A percentile compares a stretch with the other conserved stretches of the same genome.
Evolutionary conservation across 2,113 vertebrate species (phyloP).

Genomic region (Synodontis membranacea): DNA sequence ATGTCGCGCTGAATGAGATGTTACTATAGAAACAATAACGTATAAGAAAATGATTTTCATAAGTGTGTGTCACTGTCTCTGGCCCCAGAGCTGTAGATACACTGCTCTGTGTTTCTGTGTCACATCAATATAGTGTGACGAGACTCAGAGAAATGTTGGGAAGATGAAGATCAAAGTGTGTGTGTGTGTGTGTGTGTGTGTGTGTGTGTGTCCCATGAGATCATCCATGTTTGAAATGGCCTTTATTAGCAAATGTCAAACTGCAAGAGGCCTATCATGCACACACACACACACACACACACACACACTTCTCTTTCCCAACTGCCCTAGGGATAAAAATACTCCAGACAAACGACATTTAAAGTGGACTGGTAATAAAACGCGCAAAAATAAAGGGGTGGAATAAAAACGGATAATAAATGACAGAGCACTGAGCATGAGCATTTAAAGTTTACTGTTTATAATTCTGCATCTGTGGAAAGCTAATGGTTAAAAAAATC

Average conservation of each 20-base stretch:
- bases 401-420: background rate
- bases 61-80: slow-evolving; percentile 26
- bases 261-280: slow-evolving; percentile 41
- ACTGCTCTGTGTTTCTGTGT: slow-evolving; percentile 6
- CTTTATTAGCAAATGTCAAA: slow-evolving; percentile 70
- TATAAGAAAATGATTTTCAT: slow-evolving; percentile 32
- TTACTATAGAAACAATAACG: too few relatives aligned
- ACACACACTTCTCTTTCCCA: slow-evolving; percentile 18
- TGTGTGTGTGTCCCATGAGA: slow-evolving; percentile 50
- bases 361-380: slow-evolving; percentile 2
- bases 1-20: too few relatives aligned
- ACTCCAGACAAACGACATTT: slow-evolving; percentile 39
- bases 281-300: slow-evolving; percentile 29
- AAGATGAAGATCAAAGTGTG: slow-evolving; percentile 28
- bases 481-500: background rate
- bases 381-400: background rate
- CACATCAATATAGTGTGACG: slow-evolving; percentile 10
- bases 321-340: slow-evolving; percentile 3
- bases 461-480: background rate
- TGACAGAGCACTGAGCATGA: background rate
- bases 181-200: slow-evolving; percentile 34
- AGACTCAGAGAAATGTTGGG: background rate
- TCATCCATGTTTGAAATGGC: slow-evolving; percentile 65
- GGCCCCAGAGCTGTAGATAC: background rate
- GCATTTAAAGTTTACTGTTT: background rate